A percentile compares a stretch with the other conserved stretches of the same genome.
Evolutionary conservation across 2,888 invertebrate genomes (phyloP).

Genomic region (Venustoraphidia nigricollis): DNA sequence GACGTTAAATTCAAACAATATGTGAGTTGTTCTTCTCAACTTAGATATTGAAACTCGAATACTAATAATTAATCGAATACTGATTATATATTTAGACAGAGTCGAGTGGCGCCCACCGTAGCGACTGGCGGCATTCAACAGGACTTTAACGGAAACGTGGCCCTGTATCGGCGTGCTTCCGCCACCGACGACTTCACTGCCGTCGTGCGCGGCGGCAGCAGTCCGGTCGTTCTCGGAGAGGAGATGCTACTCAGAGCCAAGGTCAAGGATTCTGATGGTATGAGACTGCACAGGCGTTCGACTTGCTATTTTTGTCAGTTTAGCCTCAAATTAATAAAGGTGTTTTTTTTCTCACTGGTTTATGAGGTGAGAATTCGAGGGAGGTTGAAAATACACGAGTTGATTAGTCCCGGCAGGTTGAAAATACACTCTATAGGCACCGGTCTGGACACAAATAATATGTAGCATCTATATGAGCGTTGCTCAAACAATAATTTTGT

Average conservation of each 20-base stretch:
- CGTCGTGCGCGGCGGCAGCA: constrained; percentile 30
- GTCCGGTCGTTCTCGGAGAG: constrained; percentile 38
- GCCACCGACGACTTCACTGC: constrained; percentile 31
- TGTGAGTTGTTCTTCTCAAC: constrained; percentile 13
- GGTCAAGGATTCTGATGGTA: constrained; percentile 38
- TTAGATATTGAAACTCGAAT: neutral
- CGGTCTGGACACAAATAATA: too few relatives aligned
- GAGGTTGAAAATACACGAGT: too few relatives aligned
- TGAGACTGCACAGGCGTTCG: constrained; percentile 10
- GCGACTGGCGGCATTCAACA: constrained; percentile 38
- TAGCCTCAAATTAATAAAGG: too few relatives aligned
- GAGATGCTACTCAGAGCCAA: constrained; percentile 35
- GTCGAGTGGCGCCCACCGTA: constrained; percentile 22
- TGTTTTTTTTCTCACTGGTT: too few relatives aligned
- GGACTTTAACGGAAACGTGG: constrained; percentile 34
- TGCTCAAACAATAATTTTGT: too few relatives aligned
- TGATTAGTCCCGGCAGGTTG: too few relatives aligned
- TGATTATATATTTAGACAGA: constrained; percentile 15
- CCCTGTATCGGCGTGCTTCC: constrained; percentile 30
- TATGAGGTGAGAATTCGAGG: too few relatives aligned
- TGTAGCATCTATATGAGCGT: too few relatives aligned
- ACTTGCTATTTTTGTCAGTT: neutral
- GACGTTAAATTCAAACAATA: constrained; percentile 19
- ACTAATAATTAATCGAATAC: neutral
- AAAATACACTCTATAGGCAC: too few relatives aligned